These are phyloP conservation scores for Leucoma salicis DNA, from an alignment of 2,888 invertebrate species.

Conservation along the genomic window DNA sequence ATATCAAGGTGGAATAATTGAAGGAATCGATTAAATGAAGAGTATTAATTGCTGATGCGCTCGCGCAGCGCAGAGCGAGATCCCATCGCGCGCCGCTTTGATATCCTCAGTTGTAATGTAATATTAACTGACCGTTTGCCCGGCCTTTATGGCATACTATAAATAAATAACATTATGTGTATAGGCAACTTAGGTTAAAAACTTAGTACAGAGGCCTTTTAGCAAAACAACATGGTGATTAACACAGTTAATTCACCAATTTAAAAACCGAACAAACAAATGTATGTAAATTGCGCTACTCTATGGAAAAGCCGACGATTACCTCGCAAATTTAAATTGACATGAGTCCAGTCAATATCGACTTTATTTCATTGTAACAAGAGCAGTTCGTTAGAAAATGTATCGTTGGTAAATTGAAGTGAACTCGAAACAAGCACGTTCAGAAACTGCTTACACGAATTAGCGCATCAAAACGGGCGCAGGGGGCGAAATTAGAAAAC, in stretches of 20 bases:
- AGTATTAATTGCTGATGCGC: constrained; percentile 81
- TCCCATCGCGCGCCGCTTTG: constrained; percentile 56
- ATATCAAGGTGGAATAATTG: constrained; percentile 80
- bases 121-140: constrained; percentile 42
- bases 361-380: constrained; percentile 42
- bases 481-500: constrained; percentile 80
- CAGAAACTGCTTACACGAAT: constrained; percentile 82
- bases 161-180: constrained; percentile 35
- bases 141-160: constrained; percentile 32
- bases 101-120: constrained; percentile 46
- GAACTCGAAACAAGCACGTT: constrained; percentile 79
- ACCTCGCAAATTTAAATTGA: constrained; percentile 44
- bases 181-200: constrained; percentile 39
- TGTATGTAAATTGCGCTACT: constrained; percentile 79
- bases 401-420: constrained; percentile 58
- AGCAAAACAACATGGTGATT: constrained; percentile 65
- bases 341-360: constrained; percentile 26
- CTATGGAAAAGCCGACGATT: constrained; percentile 76
- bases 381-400: constrained; percentile 30
- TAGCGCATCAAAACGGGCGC: constrained; percentile 79
- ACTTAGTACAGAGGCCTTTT: constrained; percentile 42
- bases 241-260: constrained; percentile 77
- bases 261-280: constrained; percentile 81
- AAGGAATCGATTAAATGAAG: constrained; percentile 81
- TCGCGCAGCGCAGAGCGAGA: constrained; percentile 63